phyloP scores from a whole-genome alignment of 2,113 vertebrate genomes.

The Hypomesus transpacificus region DNA sequence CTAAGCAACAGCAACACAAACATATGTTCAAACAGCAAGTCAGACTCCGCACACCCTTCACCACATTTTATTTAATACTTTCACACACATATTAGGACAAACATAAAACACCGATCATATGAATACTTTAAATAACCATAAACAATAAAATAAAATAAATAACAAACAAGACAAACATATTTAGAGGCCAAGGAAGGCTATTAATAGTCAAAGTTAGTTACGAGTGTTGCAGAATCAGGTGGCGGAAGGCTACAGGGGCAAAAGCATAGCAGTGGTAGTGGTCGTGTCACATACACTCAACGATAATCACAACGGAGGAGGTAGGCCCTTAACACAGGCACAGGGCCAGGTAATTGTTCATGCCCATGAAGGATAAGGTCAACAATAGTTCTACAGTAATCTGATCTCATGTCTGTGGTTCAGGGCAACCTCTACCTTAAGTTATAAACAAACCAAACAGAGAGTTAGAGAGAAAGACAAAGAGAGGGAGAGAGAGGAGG shows the following conservation, averaged over 20 bases:
- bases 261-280: slow-evolving; percentile 24
- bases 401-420: background rate
- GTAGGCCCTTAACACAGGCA: slow-evolving; percentile 1
- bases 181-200: slow-evolving; percentile 54
- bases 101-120: slow-evolving; percentile 62
- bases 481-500: too few relatives aligned
- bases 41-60: slow-evolving; percentile 8
- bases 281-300: slow-evolving; percentile 5
- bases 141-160: too few relatives aligned
- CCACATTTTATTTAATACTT: slow-evolving; percentile 64
- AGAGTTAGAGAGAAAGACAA: too few relatives aligned
- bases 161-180: slow-evolving; percentile 52
- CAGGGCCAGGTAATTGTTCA: background rate
- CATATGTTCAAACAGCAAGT: slow-evolving; percentile 33
- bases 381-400: background rate
- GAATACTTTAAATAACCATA: slow-evolving; percentile 50
- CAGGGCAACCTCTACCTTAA: background rate
- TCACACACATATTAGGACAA: slow-evolving; percentile 65
- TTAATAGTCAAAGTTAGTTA: slow-evolving; percentile 45
- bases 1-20: slow-evolving; percentile 16
- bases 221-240: slow-evolving; percentile 33
- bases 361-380: background rate
- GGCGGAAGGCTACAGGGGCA: slow-evolving; percentile 18
- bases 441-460: too few relatives aligned
- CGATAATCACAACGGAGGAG: background rate